Conservation (phyloP, 2,888 invertebrate genomes). For the Tanypteryx hageni region DNA sequence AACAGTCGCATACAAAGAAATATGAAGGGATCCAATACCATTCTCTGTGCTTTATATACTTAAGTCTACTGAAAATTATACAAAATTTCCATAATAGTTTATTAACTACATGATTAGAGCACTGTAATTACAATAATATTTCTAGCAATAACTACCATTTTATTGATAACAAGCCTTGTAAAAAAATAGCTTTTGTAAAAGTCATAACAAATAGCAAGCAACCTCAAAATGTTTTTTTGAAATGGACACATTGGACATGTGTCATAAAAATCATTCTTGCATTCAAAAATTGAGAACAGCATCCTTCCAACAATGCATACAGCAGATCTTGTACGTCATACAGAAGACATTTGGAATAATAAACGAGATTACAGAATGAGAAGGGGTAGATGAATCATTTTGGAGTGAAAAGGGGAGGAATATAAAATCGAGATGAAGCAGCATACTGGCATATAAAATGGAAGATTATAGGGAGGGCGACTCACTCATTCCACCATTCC, state of each 20-base stretch:
- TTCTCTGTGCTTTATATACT: neutral
- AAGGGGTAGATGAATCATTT: constrained; percentile 8
- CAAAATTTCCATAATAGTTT: neutral
- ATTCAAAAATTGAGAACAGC: neutral
- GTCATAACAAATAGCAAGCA: constrained; percentile 23
- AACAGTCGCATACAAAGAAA: neutral
- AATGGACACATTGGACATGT: neutral
- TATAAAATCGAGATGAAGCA: neutral
- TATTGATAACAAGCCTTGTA: constrained; percentile 7
- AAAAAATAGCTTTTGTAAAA: constrained; percentile 14
- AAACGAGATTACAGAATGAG: neutral
- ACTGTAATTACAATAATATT: neutral
- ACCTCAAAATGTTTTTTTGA: neutral
- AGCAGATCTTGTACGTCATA: constrained; percentile 10
- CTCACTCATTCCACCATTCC: constrained; percentile 35
- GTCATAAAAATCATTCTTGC: neutral
- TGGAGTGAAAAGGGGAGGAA: neutral
- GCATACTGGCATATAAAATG: constrained; percentile 35
- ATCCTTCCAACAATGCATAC: constrained; percentile 17
- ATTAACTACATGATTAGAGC: neutral
- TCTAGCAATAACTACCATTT: neutral
- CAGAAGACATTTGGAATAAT: constrained; percentile 3
- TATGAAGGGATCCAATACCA: neutral
- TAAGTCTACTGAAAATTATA: neutral
- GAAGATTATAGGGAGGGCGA: constrained; percentile 18